These are phyloP conservation scores for Neostethus bicornis DNA, from an alignment of 2,797 vertebrate species.

Conservation along the genomic window DNA sequence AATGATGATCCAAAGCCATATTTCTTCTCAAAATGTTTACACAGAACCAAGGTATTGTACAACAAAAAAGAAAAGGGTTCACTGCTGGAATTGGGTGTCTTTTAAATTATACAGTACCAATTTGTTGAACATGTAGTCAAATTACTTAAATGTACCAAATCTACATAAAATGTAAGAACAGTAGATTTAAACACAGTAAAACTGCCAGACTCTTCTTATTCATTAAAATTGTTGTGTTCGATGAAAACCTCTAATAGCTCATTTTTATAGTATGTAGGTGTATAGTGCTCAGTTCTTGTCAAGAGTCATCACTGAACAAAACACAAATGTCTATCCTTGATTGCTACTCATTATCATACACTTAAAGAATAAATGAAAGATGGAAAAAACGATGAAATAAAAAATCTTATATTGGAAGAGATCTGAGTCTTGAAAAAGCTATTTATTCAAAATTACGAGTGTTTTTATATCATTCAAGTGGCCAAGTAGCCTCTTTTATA, in stretches of 20 bases:
- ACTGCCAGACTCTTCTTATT: conserved; percentile 19
- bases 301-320: conserved; percentile 35
- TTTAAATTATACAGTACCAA: conserved; percentile 44
- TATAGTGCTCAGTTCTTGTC: conserved; percentile 26
- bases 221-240: background rate
- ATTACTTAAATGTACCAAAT: conserved; percentile 20
- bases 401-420: conserved; percentile 35
- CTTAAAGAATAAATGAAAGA: conserved; percentile 54
- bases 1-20: background rate
- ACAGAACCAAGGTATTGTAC: conserved; percentile 9
- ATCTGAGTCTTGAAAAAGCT: conserved; percentile 50
- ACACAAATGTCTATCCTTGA: conserved; percentile 52
- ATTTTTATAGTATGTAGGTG: conserved; percentile 29
- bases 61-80: conserved; percentile 13
- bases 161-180: conserved; percentile 22
- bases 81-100: conserved; percentile 5
- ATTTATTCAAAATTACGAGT: conserved; percentile 52
- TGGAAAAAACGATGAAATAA: conserved; percentile 15
- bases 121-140: conserved; percentile 21
- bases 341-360: conserved; percentile 69
- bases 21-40: conserved; percentile 8
- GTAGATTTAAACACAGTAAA: conserved; percentile 15
- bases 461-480: conserved; percentile 53
- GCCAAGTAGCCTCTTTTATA: conserved; percentile 8
- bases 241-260: conserved; percentile 22